Base-by-base conservation (phyloP, 2,113 vertebrate species). In the Oophaga pumilio region DNA sequence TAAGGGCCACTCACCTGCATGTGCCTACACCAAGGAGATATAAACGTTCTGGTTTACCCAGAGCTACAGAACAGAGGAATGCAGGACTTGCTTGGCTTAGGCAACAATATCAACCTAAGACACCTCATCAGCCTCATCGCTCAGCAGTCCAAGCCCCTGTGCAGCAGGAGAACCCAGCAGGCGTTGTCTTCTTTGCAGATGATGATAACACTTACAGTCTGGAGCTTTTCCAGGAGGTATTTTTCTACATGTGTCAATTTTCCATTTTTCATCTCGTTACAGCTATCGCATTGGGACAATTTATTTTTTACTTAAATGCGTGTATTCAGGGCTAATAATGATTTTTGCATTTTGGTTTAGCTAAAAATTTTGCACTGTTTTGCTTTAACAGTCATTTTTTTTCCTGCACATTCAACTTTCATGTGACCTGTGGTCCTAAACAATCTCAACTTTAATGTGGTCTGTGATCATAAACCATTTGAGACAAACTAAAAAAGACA, bases 201-300 rank as follows among this genome's bases (percentile, higher is more conserved):
- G 98, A 99, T 89, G 98, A 99, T 93, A 99, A 99, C 95, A 99
- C 97, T 62, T 99, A 99, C 94, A 99, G 98, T 85, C 95, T 99
- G 93, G 98, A 99, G 94, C 96, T 99, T 82, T 99, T 99, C 89
- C 95, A 98, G 69, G 98, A 98, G 98, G 98, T 99, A 95, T 68
- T 78, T 66, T 69, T 13, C 24, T 24, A 80, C 60, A 18, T 64
- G 22, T 53, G 24, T 68, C 49, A 69, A 20, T 59, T 60, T 15
- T 57, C 20, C 6, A 0, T 28, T 74, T 22, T 60, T 53, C 28
- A 17, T 43, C 18, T 13, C 43, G 69, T 24, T 62, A 11, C 2
- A 52, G 10, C 9, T n/a, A 24, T 20, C 49, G 26, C 11, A 80
- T 60, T 43, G 33, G 33, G 33, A 3, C 33, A 43, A 43, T 43